phyloP scores from a whole-genome alignment of 2,797 vertebrate species.

The Octomys mimax region DNA sequence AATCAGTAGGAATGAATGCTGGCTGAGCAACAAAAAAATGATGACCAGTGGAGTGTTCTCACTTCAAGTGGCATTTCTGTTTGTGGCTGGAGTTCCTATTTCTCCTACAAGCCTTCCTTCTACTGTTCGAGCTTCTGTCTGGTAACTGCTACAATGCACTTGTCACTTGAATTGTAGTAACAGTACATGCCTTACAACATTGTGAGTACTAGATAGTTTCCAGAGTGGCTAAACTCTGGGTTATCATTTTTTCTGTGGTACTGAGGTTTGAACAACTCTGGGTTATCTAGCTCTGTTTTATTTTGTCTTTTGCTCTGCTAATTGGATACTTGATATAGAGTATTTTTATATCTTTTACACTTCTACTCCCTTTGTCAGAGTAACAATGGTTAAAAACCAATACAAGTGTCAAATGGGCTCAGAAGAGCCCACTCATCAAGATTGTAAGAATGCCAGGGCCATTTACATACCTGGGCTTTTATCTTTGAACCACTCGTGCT shows the following conservation, averaged over 20 bases:
- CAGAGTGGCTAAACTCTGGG: conserved; percentile 46
- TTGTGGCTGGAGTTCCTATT: not conserved
- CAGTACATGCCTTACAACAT: not conserved
- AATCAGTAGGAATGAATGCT: not conserved
- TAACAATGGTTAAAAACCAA: conserved; percentile 57
- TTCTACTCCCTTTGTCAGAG: conserved; percentile 9
- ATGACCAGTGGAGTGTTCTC: not conserved
- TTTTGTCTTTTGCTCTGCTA: conserved; percentile 17
- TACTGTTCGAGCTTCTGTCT: conserved; percentile 44
- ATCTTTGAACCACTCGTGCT: conserved; percentile 62
- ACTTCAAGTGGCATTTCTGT: conserved; percentile 37
- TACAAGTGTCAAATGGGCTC: not conserved
- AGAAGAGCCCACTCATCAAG: conserved; percentile 15
- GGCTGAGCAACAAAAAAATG: conserved; percentile 37
- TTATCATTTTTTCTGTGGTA: not conserved
- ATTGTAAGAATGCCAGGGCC: not conserved
- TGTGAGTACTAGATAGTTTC: not conserved
- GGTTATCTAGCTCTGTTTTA: not conserved
- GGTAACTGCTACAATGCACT: not conserved
- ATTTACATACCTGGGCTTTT: conserved; percentile 64
- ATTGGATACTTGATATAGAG: not conserved
- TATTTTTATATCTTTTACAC: conserved; percentile 7
- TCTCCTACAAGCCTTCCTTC: conserved; percentile 12
- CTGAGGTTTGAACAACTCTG: not conserved
- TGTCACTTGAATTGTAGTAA: not conserved